These are phyloP conservation scores for Bathynomus jamesi DNA, from an alignment of 1,140 invertebrate species.

Conservation along the genomic window DNA sequence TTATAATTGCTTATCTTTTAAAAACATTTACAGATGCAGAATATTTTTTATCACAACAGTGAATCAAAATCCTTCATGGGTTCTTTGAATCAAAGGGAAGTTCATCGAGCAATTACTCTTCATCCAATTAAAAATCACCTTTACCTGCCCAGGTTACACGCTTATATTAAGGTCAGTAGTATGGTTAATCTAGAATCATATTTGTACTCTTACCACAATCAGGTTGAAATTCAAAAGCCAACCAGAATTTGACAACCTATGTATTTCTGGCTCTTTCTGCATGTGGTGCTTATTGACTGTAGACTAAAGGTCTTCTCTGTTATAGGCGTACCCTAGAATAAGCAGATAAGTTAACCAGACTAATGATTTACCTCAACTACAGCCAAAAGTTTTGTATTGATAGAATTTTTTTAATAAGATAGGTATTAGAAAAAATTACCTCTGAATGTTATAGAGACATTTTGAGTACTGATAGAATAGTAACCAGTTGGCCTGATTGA, in stretches of 20 bases:
- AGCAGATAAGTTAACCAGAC: too few species aligned
- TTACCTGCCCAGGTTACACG: constrained; percentile 82
- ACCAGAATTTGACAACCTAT: neutral
- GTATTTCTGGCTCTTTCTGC: neutral
- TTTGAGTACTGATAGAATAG: too few species aligned
- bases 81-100: constrained; percentile 74
- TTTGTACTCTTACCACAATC: neutral
- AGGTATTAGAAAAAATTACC: too few species aligned
- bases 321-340: too few species aligned
- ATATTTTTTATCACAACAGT: constrained; percentile 92
- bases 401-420: too few species aligned
- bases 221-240: neutral
- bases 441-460: too few species aligned
- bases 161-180: constrained; percentile 65
- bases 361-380: too few species aligned
- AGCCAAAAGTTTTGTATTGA: too few species aligned
- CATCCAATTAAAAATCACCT: constrained; percentile 90
- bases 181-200: neutral
- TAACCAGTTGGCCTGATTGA: too few species aligned
- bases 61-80: constrained; percentile 77
- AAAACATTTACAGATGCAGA: constrained; percentile 75
- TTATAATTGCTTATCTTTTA: neutral
- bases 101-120: constrained; percentile 86
- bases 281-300: neutral
- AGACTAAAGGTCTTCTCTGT: neutral